Evolutionary conservation across 2,797 vertebrate genomes (phyloP).

Genomic region (Enteromius trimaculatus): DNA sequence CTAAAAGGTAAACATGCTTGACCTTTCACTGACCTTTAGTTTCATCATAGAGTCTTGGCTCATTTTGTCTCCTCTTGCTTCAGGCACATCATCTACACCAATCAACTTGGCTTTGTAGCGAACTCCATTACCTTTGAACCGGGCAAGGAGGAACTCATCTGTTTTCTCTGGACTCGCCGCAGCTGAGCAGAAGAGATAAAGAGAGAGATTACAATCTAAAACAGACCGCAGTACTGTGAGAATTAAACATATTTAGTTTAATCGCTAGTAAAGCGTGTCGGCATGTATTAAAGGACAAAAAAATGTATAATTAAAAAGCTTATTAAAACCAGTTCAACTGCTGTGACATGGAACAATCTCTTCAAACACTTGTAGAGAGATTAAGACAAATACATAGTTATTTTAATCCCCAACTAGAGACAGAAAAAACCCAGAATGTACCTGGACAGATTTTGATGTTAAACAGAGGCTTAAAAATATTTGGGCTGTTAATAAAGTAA

Average conservation of each 20-base stretch:
- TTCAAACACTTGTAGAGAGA: not conserved
- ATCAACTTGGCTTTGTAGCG: conserved; percentile 83
- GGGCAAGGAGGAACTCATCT: conserved; percentile 82
- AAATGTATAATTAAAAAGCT: not conserved
- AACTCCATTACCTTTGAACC: conserved; percentile 79
- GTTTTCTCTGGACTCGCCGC: conserved; percentile 82
- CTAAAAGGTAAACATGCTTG: not conserved
- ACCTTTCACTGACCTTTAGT: conserved; percentile 73
- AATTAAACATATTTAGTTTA: not conserved
- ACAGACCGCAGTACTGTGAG: not conserved
- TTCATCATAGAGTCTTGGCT: conserved; percentile 83
- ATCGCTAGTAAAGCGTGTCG: not conserved
- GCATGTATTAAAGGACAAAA: not conserved
- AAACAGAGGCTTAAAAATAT: not conserved
- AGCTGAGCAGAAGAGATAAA: conserved; percentile 39
- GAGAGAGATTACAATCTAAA: conserved; percentile 31
- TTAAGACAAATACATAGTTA: not conserved
- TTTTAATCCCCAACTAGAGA: not conserved
- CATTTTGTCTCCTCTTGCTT: conserved; percentile 78
- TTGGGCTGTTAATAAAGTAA: not conserved
- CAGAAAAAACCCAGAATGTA: not conserved
- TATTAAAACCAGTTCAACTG: not conserved
- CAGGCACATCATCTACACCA: conserved; percentile 73
- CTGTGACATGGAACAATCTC: not conserved
- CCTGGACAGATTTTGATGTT: not conserved